Conservation (phyloP, 2,888 invertebrate species). For the Meta bourneti region DNA sequence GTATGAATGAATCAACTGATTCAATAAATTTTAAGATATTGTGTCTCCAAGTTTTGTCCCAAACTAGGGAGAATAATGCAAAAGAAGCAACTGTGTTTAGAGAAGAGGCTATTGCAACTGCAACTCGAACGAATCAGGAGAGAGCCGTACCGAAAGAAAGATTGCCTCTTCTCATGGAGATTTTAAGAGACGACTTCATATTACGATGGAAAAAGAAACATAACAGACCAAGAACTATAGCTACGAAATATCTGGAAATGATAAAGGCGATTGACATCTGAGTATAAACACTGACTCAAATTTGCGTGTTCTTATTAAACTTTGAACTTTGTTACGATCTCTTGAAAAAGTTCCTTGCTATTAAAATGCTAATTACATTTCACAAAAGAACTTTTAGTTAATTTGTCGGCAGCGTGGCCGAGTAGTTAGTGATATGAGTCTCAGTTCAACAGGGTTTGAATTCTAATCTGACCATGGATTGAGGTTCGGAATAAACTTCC, state of each 20-base stretch:
- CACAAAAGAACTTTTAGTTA: too few relatives aligned
- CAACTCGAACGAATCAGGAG: slow-evolving; percentile 49
- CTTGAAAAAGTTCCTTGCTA: too few relatives aligned
- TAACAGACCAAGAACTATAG: slow-evolving; percentile 60
- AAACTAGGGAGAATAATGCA: slow-evolving; percentile 1
- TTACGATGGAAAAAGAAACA: slow-evolving; percentile 62
- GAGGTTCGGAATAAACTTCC: too few relatives aligned
- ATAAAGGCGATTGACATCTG: slow-evolving; percentile 66
- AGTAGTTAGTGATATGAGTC: too few relatives aligned
- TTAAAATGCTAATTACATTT: too few relatives aligned
- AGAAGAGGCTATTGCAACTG: slow-evolving; percentile 65
- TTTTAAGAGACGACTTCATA: slow-evolving; percentile 51
- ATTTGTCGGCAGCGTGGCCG: too few relatives aligned
- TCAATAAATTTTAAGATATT: slow-evolving; percentile 63
- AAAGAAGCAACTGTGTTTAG: slow-evolving; percentile 43
- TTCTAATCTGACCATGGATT: too few relatives aligned
- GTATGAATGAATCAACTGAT: slow-evolving; percentile 42
- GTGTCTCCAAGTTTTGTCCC: slow-evolving; percentile 46
- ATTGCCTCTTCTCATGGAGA: slow-evolving; percentile 16
- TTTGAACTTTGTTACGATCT: too few relatives aligned
- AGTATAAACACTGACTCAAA: neutral
- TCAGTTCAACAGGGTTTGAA: too few relatives aligned
- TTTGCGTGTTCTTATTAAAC: too few relatives aligned
- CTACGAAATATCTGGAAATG: slow-evolving; percentile 60
- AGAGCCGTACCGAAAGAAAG: slow-evolving; percentile 17